Evolutionary conservation across 2,113 vertebrate genomes (phyloP).

Genomic region (Butorides virescens): DNA sequence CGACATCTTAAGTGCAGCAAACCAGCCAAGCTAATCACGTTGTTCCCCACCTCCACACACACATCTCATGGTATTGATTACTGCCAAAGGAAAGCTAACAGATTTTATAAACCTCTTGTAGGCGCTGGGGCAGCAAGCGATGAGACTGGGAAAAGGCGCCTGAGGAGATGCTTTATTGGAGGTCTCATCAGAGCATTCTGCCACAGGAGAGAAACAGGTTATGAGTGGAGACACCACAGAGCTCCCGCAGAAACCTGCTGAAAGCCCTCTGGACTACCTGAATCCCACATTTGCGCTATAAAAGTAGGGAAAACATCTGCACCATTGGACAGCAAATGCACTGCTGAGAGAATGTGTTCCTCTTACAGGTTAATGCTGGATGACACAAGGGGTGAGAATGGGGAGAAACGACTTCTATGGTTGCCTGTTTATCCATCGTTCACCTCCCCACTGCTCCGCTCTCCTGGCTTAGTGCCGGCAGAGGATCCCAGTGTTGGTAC

Average conservation of each 20-base stretch:
- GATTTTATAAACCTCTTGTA: background rate
- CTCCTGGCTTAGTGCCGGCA: background rate
- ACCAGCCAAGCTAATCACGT: background rate
- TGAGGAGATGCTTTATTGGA: background rate
- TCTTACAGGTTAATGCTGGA: background rate
- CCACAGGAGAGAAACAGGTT: background rate
- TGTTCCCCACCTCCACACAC: background rate
- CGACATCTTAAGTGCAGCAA: background rate
- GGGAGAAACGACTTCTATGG: background rate
- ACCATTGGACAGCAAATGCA: background rate
- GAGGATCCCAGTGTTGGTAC: background rate
- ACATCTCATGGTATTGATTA: background rate
- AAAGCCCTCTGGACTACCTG: background rate
- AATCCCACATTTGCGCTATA: background rate
- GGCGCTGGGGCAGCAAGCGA: background rate
- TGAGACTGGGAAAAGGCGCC: background rate
- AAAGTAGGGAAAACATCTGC: background rate
- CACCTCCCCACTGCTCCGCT: background rate
- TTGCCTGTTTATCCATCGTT: background rate
- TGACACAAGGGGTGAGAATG: background rate
- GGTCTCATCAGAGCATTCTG: background rate
- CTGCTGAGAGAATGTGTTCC: background rate
- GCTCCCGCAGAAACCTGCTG: background rate
- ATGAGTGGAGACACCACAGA: fast-evolving
- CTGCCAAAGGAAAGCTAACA: background rate